A percentile compares a stretch with the other conserved stretches of the same genome.
Evolutionary conservation across 1,140 invertebrate genomes (phyloP).

Genomic region (Orussus abietinus): DNA sequence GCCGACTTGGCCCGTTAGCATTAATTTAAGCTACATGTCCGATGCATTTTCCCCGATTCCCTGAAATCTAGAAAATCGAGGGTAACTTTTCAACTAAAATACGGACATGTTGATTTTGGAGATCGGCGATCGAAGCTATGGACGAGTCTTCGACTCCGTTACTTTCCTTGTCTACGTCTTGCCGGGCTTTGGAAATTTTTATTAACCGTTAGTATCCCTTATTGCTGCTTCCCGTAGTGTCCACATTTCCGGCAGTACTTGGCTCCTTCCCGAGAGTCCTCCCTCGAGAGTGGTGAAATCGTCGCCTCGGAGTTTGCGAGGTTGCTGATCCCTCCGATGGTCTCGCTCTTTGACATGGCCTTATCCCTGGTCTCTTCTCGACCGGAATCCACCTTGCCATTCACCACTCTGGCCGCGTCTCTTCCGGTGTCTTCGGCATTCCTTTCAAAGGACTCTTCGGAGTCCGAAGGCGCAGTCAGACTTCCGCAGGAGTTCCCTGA

Average conservation of each 20-base stretch:
- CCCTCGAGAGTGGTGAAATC: constrained; percentile 9
- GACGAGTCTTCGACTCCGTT: too few species aligned
- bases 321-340: constrained; percentile 41
- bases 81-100: too few species aligned
- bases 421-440: background rate
- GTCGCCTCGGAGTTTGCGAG: constrained; percentile 17
- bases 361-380: constrained; percentile 14
- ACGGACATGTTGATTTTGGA: too few species aligned
- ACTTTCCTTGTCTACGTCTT: too few species aligned
- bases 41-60: too few species aligned
- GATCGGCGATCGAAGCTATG: too few species aligned
- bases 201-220: too few species aligned
- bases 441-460: constrained; percentile 14
- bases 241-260: constrained; percentile 38
- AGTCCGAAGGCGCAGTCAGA: constrained; percentile 19
- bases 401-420: constrained; percentile 7
- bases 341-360: constrained; percentile 40
- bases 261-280: constrained; percentile 15
- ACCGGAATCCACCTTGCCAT: constrained; percentile 6
- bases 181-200: too few species aligned
- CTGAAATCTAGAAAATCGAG: too few species aligned
- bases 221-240: constrained; percentile 32
- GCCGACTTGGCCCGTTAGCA: too few species aligned
- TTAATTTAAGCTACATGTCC: too few species aligned
- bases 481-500: constrained; percentile 24